Percentiles rank a stretch among this genome's conserved stretches.
phyloP scores from a whole-genome alignment of 1,140 invertebrate species.

The Drosophila triauraria region DNA sequence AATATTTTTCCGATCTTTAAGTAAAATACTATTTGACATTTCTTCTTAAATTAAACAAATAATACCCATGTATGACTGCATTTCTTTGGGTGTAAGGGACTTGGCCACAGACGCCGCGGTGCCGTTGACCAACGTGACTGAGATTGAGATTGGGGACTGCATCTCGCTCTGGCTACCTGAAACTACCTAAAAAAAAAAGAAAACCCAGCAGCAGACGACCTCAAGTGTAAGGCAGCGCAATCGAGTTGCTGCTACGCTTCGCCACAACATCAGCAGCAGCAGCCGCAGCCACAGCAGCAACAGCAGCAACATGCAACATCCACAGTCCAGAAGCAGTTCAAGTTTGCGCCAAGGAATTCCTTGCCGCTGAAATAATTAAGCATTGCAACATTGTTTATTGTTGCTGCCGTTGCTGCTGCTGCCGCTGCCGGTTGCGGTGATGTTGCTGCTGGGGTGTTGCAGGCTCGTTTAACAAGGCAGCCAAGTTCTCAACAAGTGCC shows the following conservation, averaged over 20 bases:
- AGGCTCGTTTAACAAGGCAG: constrained; percentile 83
- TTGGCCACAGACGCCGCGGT: constrained; percentile 73
- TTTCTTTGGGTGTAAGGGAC: constrained; percentile 40
- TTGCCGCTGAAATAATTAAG: constrained; percentile 84
- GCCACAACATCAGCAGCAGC: constrained; percentile 53
- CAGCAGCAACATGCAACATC: constrained; percentile 46
- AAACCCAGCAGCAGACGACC: constrained; percentile 62
- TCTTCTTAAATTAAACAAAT: not conserved
- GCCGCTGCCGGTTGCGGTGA: constrained; percentile 27
- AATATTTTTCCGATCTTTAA: no score
- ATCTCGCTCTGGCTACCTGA: constrained; percentile 38
- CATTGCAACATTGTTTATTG: constrained; percentile 84
- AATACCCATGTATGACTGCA: not conserved
- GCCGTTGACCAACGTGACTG: constrained; percentile 76
- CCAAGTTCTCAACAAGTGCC: constrained; percentile 79
- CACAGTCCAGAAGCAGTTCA: constrained; percentile 75
- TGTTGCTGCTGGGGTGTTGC: constrained; percentile 72
- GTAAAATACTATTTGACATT: no score
- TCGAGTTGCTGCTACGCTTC: constrained; percentile 70
- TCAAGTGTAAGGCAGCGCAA: constrained; percentile 75
- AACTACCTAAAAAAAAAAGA: constrained; percentile 6
- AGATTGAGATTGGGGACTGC: constrained; percentile 37
- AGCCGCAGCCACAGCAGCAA: constrained; percentile 34
- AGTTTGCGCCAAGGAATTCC: constrained; percentile 79
- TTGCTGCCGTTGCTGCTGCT: constrained; percentile 47